Evolutionary conservation across 2,888 invertebrate species (phyloP), one percentile per base, ranked within the genome.

Genomic region (Plagodis pulveraria): DNA sequence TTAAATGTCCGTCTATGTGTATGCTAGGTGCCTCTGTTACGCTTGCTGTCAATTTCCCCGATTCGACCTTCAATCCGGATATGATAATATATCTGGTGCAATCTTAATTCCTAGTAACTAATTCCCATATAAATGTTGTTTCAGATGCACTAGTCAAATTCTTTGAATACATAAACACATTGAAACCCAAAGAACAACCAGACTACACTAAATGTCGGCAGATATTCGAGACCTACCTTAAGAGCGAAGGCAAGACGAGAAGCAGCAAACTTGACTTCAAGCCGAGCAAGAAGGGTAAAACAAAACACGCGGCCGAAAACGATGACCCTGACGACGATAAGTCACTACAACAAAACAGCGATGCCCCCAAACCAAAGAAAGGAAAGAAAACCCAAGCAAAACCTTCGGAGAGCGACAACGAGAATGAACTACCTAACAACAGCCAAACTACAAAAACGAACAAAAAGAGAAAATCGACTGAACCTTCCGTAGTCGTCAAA

Each of bases 151-250:
- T 96, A 0, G 83, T 89, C 9, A 93, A 95, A 52, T 96, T 94
- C 75, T 93, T 97, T 71, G 94, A 95, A 62, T 95, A 96, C 76
- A 93, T 97, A 5, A 91, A 94, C 49, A 92, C 93, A 42, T 70
- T 98, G 72, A 92, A 95, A 65, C 96, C 96, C 69, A 94, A 96
- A 72, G 95, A 95, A 12, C 85, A 84, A 10, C 97, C 97, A 0
- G 95, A 97, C 79, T 98, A 97, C 78, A 87, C 94, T 0, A 95
- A 95, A 79, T 95, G 96, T 65, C 93, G 94, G 11, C 93, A 94
- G 62, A 86, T 96, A 11, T 95, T 98, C 65, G 84, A 89, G 33
- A 86, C 86, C 45, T 97, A 95, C 10, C 84, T 98, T 0, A 95
- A 96, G 75, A 86, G 91, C 22, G 83, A 94, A 50, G 95, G 95